A percentile compares a stretch with the other conserved stretches of the same genome.
These are phyloP conservation scores for Diabrotica undecimpunctata DNA, from an alignment of 1,140 invertebrate species.

Conservation along the genomic window DNA sequence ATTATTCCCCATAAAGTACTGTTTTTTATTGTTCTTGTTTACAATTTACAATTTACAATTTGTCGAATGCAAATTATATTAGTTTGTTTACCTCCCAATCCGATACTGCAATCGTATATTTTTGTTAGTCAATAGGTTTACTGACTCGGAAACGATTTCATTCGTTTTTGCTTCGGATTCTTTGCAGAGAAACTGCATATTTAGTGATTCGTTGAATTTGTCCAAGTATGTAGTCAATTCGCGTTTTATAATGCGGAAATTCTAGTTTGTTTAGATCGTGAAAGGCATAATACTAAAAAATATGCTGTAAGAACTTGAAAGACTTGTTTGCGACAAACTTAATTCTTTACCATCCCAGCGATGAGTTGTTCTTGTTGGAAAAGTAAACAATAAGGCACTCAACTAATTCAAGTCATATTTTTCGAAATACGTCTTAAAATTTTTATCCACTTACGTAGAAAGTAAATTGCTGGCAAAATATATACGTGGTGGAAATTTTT, in stretches of 20 bases:
- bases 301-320: neutral
- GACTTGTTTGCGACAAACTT: neutral
- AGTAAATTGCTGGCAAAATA: no score
- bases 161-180: neutral
- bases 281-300: neutral
- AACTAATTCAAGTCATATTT: no score
- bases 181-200: neutral
- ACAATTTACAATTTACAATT: no score
- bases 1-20: no score
- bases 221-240: conserved; percentile 2
- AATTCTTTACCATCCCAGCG: neutral
- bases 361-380: neutral
- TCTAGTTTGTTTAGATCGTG: neutral
- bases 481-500: no score
- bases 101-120: neutral
- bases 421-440: no score
- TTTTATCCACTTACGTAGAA: no score
- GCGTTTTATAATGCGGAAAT: neutral
- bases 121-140: neutral
- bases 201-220: conserved; percentile 2
- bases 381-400: no score
- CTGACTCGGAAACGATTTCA: neutral
- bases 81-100: no score
- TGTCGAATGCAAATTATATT: no score
- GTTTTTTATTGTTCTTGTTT: no score